Base-by-base conservation (phyloP, 2,888 invertebrate species). In the Caenorhabditis uteleia region DNA sequence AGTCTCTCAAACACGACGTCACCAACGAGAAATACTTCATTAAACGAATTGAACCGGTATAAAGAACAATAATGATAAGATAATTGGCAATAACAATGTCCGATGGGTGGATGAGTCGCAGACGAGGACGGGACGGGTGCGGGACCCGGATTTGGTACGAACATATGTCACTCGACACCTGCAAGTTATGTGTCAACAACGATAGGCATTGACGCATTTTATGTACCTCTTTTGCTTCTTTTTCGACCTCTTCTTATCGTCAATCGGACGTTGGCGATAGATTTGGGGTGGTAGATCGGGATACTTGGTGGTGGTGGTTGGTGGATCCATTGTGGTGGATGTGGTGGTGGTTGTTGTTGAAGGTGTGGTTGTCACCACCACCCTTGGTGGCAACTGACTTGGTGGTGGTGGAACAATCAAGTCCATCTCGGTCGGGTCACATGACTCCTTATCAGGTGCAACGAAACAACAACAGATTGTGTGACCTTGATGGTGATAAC, bases 381-480 rank as follows among this genome's bases (percentile, higher is more conserved):
- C 54, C 14, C 27, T 50, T 23, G 70, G 59, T 14, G 66, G 54
- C 27, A 54, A 39, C 12, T 47, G 31, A 16, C 20, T 5, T 27
- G 57, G 40, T 14, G 65, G 61, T 1, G 67, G 66, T 8, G 70
- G 70, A 25, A 73, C 60, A 3, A 70, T 62, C 21, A 73, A 44
- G 39, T 73, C 73, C 60, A 70, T 65, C 40, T 68, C 73, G 4
- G 68, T 66, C 8, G 73, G 73, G 66, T 73, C 73, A 43, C 73
- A 73, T 10, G 68, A 62, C 20, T 68, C 67, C 33, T 58, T 44
- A 25, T 70, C 64, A 1, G 73, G 73, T 10, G 70, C 66, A 14
- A 69, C 73, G 27, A 73, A 73, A 25, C 73, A 73, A 33, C 73
- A 73, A 26, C 73, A 73, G n/a, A 73, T 60, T 4, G 68, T 69